Evolutionary conservation across 2,888 invertebrate species (phyloP), one percentile per base, ranked within the genome.

Genomic region (Prosapia bicincta): DNA sequence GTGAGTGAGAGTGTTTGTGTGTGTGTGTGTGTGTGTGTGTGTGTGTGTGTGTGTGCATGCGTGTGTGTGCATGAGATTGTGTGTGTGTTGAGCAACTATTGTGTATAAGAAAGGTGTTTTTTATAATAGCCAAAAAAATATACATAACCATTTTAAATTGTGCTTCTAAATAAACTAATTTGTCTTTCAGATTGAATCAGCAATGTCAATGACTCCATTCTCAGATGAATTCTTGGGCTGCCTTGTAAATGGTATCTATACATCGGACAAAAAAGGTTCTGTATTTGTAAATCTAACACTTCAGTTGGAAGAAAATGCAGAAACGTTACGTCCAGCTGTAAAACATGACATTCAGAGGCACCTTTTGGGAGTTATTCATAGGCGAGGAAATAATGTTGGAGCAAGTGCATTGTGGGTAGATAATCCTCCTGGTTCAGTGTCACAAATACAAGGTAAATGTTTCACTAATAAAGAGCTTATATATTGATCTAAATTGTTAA

Each of bases 161-260:
- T n/a, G n/a, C n/a, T n/a, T n/a, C n/a, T n/a, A n/a, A n/a, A n/a
- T n/a, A n/a, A n/a, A n/a, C n/a, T n/a, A n/a, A n/a, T 30, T 30
- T 30, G 30, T 70, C 30, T 77, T 76, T 10, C 84, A 96, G 96
- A 89, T 97, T 83, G 95, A 95, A 84, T 95, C 96, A 0, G 94
- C 96, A 0, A 94, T 97, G 90, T 93, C 94, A 0, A 95, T 96
- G 93, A 96, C 96, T 0, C 94, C 95, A 0, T 94, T 95, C 83
- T 94, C 95, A 0, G 93, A 94, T 81, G 93, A 94, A 81, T 96
- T 95, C 84, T 90, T 96, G 83, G 92, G 93, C 66, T 91, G 93
- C 0, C 88, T 90, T 73, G 91, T 97, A 0, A 96, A 95, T 83
- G 89, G 90, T 15, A 90, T 96, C 9, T 94, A 93, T 83, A 87